Evolutionary conservation across 1,140 invertebrate genomes (phyloP), one percentile per base, ranked within the genome.

Genomic region (Bombus superbus): DNA sequence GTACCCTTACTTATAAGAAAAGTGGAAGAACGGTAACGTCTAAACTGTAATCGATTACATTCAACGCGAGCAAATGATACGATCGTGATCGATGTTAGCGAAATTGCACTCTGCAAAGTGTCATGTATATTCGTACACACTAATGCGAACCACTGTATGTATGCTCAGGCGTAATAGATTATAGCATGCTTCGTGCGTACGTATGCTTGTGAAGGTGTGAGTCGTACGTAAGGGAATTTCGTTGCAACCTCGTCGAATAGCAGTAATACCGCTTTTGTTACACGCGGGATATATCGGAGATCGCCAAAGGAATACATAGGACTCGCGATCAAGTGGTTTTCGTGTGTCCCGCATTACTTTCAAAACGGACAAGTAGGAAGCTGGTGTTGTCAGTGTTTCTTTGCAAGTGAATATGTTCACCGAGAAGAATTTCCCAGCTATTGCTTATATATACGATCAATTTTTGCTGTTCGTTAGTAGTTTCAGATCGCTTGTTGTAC

Each of bases 401-500:
- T 87, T 90, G 35, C 66, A 88, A 4, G 82, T 85, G 42, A 80
- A 64, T n/a, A 88, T 22, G 38, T 89, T 89, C 86, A 89, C 87
- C 8, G 71, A 53, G 9, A 87, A 13, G 32, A 89, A 90, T 74
- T 87, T 89, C 0, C 82, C 89, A 22, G 47, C 6, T 53, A 18
- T 53, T 53, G 18, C 18, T 0, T 22, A 18, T 32, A 32, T 32
- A 1, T 22, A 53, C 47, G 83, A 76, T 3, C 57, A n/a, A 5
- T 42, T 53, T 40, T 86, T 86, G 15, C 80, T 80, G n/a, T 74
- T 1, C n/a, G 88, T 90, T 11, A 90, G 71, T 47, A 88, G 44
- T 15, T 57, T 15, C 11, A 90, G 38, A 1, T 88, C 62, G 15
- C 6, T 8, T 8, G 18, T 18, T 53, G 8, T 18, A 8, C 8